Evolutionary conservation across 2,888 invertebrate species (phyloP), one percentile per base, ranked within the genome.

Genomic region (Drosophila setosimentum): DNA sequence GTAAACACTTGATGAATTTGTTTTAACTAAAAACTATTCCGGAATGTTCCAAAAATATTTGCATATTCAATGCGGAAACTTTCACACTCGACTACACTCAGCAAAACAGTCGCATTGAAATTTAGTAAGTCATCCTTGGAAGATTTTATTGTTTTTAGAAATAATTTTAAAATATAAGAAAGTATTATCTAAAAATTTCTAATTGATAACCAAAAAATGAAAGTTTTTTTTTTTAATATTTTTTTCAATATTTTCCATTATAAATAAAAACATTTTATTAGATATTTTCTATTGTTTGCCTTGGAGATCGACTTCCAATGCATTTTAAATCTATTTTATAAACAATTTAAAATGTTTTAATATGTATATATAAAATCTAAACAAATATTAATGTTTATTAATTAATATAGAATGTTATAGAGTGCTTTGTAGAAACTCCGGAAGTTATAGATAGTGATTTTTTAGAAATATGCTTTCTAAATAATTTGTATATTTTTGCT

Each of bases 11-110:
- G 60, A 7, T 24, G 27, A 33, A 49, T 42, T 29, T 62, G 73
- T 67, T 79, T 60, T 54, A 75, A 75, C 75, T 75, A 57, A 48
- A 54, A 61, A 18, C 57, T 29, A 58, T 45, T 35, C 13, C 21
- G 40, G 33, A 42, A 45, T 30, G 42, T 16, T 42, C 2, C 42
- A 48, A 35, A 35, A 27, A 7, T 76, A 67, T 71, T 78, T 80
- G 37, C 57, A 1, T 18, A 54, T 10, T 40, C 42, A 50, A 70
- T 58, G 63, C 66, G 80, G 75, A 60, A 55, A 8, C 13, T 13
- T 5, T 27, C 13, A n/a, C 2, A 32, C n/a, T 4, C 16, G 32
- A 13, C 21, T 1, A 13, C 35, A n/a, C 29, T 29, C 4, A 8
- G 21, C 21, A 16, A 24, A 45, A 45, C 18, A 45, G 4, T 24